Evolutionary conservation across 2,888 invertebrate genomes (phyloP), one percentile per base, ranked within the genome.

Genomic region (Heliothis peltigera): DNA sequence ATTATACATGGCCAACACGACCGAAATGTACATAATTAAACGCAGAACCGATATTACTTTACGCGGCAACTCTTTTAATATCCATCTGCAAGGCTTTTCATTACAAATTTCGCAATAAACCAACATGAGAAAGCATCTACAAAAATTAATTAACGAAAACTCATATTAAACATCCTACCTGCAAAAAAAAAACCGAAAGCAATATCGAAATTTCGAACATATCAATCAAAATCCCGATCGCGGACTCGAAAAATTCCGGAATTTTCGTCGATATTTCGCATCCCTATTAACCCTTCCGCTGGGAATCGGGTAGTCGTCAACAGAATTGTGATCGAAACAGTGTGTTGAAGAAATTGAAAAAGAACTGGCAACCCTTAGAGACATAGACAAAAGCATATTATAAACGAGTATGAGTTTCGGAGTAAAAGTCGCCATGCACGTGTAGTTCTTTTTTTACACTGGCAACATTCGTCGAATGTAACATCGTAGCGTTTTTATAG

Each of bases 321-420:
- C 75, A 62, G 59, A 76, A 82, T 76, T 77, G 72, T 72, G 79
- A 80, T 74, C 66, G 71, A 70, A 75, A 80, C 70, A 68, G 67
- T 67, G 55, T 65, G 64, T 8, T 47, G 66, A 66, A 66, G 79
- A 80, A 77, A 81, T 82, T 81, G 81, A 80, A 81, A 82, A 78
- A 70, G 65, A 79, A 68, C 76, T 63, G 64, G 28, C 39, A 32
- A 54, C 47, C 75, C 63, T 54, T 7, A 12, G 79, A 53, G 79
- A 46, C 43, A 61, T 60, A 75, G 64, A 78, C 75, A 76, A 75
- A 69, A 62, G 64, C 49, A 65, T 63, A 64, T 75, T 74, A 78
- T 55, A 75, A 63, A 74, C 47, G 68, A 56, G 52, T 48, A 72
- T 77, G 65, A 76, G 46, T 71, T 64, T 75, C 46, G 35, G 46